Percentiles rank a stretch among this genome's conserved stretches.
Conservation (phyloP, 2,113 vertebrate genomes). For the Spea bombifrons region DNA sequence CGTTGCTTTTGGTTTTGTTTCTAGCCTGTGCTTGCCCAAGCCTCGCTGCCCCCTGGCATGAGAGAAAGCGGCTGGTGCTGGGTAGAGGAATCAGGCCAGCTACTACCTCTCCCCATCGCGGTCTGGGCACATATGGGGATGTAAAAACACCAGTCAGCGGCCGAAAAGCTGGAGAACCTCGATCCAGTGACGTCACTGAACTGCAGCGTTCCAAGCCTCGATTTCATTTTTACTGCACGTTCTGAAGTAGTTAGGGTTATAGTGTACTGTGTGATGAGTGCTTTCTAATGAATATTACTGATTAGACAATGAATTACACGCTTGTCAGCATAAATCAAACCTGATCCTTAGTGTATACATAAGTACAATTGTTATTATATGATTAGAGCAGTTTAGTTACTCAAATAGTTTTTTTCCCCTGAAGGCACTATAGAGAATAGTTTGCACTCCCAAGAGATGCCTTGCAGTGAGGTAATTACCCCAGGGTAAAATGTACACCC, state of each 20-base stretch:
- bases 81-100: not conserved
- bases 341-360: too few species aligned
- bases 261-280: too few species aligned
- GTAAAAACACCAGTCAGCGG: not conserved
- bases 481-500: too few species aligned
- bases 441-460: too few species aligned
- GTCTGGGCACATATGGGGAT: not conserved
- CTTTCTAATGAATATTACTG: too few species aligned
- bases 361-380: too few species aligned
- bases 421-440: too few species aligned
- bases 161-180: not conserved
- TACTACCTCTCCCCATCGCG: not conserved
- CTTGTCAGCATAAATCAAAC: too few species aligned
- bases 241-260: not conserved
- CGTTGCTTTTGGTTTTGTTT: slow-evolving; percentile 44
- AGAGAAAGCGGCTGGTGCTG: not conserved
- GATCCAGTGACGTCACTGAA: not conserved
- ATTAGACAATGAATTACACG: too few species aligned
- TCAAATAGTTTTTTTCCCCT: too few species aligned
- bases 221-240: not conserved
- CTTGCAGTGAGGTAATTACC: too few species aligned
- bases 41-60: not conserved
- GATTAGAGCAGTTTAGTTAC: too few species aligned
- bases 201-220: slow-evolving; percentile 22
- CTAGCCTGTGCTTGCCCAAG: not conserved